phyloP scores from a whole-genome alignment of 2,888 invertebrate genomes.

The Siphonodentalium dalli region DNA sequence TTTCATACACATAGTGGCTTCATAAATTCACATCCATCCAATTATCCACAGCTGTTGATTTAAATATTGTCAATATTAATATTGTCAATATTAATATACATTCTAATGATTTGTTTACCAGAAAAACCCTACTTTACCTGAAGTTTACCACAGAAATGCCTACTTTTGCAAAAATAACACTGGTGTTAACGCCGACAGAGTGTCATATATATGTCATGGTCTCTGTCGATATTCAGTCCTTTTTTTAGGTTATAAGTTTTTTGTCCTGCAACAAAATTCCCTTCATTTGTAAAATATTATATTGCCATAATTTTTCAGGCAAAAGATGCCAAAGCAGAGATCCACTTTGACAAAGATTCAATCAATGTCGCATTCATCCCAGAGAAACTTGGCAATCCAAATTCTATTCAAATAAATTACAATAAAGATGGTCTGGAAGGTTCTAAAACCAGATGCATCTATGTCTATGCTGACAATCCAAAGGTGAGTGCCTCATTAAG shows the following conservation, averaged over 20 bases:
- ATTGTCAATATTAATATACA: too few relatives aligned
- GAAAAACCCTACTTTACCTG: too few relatives aligned
- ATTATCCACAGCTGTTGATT: too few relatives aligned
- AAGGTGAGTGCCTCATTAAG: constrained; percentile 72
- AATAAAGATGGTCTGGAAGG: constrained; percentile 85
- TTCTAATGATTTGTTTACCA: too few relatives aligned
- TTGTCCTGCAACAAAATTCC: constrained; percentile 2
- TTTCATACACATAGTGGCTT: too few relatives aligned
- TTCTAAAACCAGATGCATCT: constrained; percentile 86
- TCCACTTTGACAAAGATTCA: constrained; percentile 75
- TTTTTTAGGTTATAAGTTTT: not conserved
- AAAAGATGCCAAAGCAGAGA: constrained; percentile 82
- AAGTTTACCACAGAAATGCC: too few relatives aligned
- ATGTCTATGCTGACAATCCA: constrained; percentile 84
- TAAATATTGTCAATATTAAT: too few relatives aligned
- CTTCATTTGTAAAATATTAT: not conserved
- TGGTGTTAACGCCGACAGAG: too few relatives aligned
- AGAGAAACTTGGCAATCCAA: constrained; percentile 78
- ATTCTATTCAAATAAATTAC: constrained; percentile 85
- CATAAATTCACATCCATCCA: too few relatives aligned
- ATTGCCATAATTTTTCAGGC: constrained; percentile 44
- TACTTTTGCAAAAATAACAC: too few relatives aligned
- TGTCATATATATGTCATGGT: too few relatives aligned
- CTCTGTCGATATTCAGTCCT: too few relatives aligned
- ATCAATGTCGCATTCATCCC: constrained; percentile 86